Percentiles rank a stretch among this genome's conserved stretches.
These are phyloP conservation scores for Octopus bimaculoides DNA, from an alignment of 1,140 invertebrate species.

Conservation along the genomic window DNA sequence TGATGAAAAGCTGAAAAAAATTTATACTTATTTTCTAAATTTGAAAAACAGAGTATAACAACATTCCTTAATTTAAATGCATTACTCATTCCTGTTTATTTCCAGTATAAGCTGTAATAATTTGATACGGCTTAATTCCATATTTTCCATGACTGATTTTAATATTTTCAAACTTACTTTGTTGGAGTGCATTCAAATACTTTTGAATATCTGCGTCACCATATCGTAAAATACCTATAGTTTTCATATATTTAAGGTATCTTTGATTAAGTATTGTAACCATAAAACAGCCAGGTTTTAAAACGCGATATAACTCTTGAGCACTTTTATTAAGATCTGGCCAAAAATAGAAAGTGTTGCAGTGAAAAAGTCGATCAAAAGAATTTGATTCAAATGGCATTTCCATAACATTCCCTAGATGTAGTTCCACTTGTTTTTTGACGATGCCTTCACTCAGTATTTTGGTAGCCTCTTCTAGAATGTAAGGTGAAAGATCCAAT, in stretches of 20 bases:
- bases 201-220: slow-evolving; percentile 28
- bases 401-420: slow-evolving; percentile 22
- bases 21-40: too few species aligned
- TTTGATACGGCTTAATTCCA: slow-evolving; percentile 18
- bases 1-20: too few species aligned
- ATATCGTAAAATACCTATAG: slow-evolving; percentile 29
- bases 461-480: slow-evolving; percentile 29
- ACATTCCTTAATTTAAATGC: too few species aligned
- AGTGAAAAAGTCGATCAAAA: slow-evolving; percentile 40
- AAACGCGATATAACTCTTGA: slow-evolving; percentile 37
- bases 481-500: slow-evolving; percentile 36
- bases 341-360: slow-evolving; percentile 47
- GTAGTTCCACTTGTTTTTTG: slow-evolving; percentile 32
- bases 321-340: slow-evolving; percentile 19
- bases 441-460: slow-evolving; percentile 21
- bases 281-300: slow-evolving; percentile 37
- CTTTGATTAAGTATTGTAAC: slow-evolving; percentile 29
- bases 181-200: slow-evolving; percentile 35
- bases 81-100: slow-evolving; percentile 6
- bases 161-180: slow-evolving; percentile 36
- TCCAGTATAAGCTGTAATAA: slow-evolving; percentile 27
- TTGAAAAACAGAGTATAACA: too few species aligned
- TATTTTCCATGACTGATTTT: slow-evolving; percentile 25
- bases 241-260: slow-evolving; percentile 9
- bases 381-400: slow-evolving; percentile 32